phyloP scores from a whole-genome alignment of 37 sponge, comb jelly and placozoan genomes.

The Crambe crambe region DNA sequence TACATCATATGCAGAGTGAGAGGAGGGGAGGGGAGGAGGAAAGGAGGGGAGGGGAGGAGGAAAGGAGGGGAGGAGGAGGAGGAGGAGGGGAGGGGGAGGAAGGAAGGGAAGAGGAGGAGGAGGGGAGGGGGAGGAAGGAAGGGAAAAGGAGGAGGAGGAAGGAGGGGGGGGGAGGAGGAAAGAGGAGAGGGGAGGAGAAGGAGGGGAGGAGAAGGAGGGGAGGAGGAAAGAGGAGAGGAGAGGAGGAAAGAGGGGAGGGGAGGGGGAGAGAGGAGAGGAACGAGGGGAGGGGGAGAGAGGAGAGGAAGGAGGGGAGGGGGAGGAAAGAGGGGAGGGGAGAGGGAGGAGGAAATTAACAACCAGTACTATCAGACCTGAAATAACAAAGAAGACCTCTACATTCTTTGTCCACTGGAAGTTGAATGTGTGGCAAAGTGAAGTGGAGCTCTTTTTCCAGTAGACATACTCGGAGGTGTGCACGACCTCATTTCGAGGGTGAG shows the following conservation, averaged over 20 bases:
- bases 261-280: background rate
- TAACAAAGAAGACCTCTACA: constrained; percentile 54
- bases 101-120: background rate
- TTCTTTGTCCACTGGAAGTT: constrained; percentile 66
- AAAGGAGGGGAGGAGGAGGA: background rate
- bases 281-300: background rate
- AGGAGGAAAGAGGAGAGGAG: background rate
- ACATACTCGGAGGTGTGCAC: constrained; percentile 68
- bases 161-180: background rate
- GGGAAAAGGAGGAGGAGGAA: background rate
- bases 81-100: background rate
- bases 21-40: background rate
- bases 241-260: background rate
- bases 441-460: constrained; percentile 9
- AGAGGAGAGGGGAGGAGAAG: background rate
- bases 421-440: constrained; percentile 28
- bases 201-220: background rate
- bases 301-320: background rate
- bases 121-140: background rate
- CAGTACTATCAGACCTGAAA: too few relatives aligned
- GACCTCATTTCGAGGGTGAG: background rate
- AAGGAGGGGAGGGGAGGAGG: background rate
- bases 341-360: background rate
- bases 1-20: too few relatives aligned
- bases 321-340: background rate